Conservation (phyloP, 2,113 vertebrate species). For the Formicarius rufipectus region DNA sequence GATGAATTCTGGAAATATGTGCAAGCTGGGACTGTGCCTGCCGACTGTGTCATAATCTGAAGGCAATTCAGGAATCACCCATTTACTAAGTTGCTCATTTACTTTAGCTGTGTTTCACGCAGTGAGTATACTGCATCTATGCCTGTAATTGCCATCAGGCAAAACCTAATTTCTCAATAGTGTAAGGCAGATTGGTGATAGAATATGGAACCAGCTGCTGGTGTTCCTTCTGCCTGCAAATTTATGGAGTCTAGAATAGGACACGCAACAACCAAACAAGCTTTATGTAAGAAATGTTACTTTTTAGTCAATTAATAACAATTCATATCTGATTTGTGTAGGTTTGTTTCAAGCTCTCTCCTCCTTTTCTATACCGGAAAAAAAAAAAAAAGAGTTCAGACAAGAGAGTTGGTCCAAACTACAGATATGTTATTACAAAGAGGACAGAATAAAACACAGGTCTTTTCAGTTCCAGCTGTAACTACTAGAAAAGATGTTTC, state of each 20-base stretch:
- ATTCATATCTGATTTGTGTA: neutral
- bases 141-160: neutral
- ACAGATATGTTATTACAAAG: neutral
- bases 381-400: neutral
- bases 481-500: neutral
- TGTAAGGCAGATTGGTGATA: neutral
- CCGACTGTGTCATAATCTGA: neutral
- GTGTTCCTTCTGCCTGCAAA: neutral
- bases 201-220: neutral
- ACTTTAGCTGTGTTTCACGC: neutral
- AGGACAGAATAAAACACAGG: neutral
- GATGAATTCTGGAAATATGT: neutral
- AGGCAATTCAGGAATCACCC: neutral
- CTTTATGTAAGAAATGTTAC: neutral
- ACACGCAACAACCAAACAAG: fast-evolving
- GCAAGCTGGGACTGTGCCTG: neutral
- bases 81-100: neutral
- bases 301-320: neutral
- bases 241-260: neutral
- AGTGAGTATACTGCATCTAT: neutral
- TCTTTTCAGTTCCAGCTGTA: neutral
- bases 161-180: neutral
- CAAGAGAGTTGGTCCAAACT: neutral
- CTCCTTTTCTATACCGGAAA: neutral
- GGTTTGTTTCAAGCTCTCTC: neutral